phyloP scores from a whole-genome alignment of 2,888 invertebrate genomes.

The Fissipunctia ypsillon region DNA sequence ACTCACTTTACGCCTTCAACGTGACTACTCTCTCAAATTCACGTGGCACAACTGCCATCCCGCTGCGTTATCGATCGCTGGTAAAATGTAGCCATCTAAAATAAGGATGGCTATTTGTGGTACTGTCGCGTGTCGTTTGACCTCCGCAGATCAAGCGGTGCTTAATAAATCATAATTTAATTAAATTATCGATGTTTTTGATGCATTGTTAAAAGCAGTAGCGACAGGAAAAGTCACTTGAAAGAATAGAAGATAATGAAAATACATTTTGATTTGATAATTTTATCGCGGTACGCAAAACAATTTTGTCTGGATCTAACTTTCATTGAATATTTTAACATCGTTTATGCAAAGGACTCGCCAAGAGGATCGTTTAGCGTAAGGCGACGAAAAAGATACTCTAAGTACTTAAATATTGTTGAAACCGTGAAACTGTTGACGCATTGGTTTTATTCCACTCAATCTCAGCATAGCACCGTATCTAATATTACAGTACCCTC shows the following conservation, averaged over 20 bases:
- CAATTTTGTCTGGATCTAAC: constrained; percentile 29
- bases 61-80: constrained; percentile 44
- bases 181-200: constrained; percentile 1
- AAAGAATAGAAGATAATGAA: background rate
- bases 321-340: constrained; percentile 37
- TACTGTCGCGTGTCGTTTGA: constrained; percentile 10
- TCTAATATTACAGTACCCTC: too few relatives aligned
- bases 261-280: constrained; percentile 30
- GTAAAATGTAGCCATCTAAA: constrained; percentile 7
- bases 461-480: background rate
- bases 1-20: constrained; percentile 12
- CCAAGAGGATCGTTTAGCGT: constrained; percentile 1
- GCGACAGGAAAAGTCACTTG: background rate
- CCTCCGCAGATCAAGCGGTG: background rate
- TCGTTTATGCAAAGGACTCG: constrained; percentile 31
- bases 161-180: constrained; percentile 4
- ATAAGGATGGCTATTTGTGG: constrained; percentile 32
- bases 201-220: background rate
- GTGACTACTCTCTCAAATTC: background rate
- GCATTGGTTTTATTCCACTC: constrained; percentile 7
- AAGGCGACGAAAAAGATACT: constrained; percentile 13
- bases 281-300: constrained; percentile 20
- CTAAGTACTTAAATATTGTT: constrained; percentile 3
- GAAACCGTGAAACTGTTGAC: background rate
- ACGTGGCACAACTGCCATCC: constrained; percentile 31